Evolutionary conservation across 2,888 invertebrate species (phyloP).

Genomic region (Pemphredon lugubris): DNA sequence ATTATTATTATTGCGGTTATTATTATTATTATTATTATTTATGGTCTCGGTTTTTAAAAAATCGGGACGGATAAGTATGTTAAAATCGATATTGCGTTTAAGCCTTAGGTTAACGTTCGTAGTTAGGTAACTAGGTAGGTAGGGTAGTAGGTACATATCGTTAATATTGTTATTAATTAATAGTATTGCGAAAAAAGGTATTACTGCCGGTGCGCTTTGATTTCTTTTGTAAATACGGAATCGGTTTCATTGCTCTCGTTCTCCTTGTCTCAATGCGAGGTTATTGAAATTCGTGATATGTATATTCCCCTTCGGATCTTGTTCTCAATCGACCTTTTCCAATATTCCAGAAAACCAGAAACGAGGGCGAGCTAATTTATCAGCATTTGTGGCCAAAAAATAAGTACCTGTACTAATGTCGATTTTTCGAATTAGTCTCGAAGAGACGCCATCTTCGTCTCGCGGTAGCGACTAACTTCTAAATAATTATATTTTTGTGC

Average conservation of each 20-base stretch:
- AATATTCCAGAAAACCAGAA: neutral
- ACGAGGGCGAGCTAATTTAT: slow-evolving; percentile 1
- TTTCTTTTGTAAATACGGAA: slow-evolving; percentile 65
- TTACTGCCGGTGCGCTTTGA: slow-evolving; percentile 74
- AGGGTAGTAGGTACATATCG: slow-evolving; percentile 75
- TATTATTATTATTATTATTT: slow-evolving; percentile 68
- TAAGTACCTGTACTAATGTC: slow-evolving; percentile 36
- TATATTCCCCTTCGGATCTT: neutral
- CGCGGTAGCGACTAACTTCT: slow-evolving; percentile 4
- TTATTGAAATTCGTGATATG: slow-evolving; percentile 6
- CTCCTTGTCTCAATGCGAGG: neutral
- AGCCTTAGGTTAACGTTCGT: slow-evolving; percentile 75
- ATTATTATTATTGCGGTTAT: slow-evolving; percentile 50
- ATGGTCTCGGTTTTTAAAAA: slow-evolving; percentile 56
- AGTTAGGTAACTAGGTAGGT: slow-evolving; percentile 69
- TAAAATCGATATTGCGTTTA: slow-evolving; percentile 70
- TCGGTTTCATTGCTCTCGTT: slow-evolving; percentile 1
- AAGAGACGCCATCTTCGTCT: slow-evolving; percentile 25
- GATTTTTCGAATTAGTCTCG: slow-evolving; percentile 36
- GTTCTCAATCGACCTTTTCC: neutral
- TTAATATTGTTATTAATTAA: slow-evolving; percentile 76
- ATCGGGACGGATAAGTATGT: slow-evolving; percentile 56
- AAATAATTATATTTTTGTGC: slow-evolving; percentile 49
- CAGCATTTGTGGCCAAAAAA: neutral
- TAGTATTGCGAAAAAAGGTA: slow-evolving; percentile 73